Evolutionary conservation across 2,113 vertebrate genomes (phyloP).

Genomic region (Myotis yumanensis): DNA sequence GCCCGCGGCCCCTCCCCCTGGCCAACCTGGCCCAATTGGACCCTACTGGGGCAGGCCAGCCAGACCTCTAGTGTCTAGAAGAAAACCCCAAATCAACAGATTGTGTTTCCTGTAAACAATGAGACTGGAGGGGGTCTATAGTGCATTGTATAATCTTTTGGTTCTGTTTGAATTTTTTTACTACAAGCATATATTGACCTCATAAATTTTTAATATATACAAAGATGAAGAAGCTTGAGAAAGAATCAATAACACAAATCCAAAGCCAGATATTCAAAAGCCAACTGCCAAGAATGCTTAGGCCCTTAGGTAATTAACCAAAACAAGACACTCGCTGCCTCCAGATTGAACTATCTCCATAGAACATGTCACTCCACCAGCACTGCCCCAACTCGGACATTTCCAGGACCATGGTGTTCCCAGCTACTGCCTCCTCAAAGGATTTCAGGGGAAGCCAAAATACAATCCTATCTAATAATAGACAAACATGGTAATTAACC

Average conservation of each 20-base stretch:
- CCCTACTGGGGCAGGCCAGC: too few species aligned
- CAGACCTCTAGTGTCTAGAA: neutral
- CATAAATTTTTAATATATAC: conserved; percentile 4
- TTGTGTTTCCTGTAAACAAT: neutral
- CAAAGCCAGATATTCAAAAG: neutral
- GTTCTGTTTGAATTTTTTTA: neutral
- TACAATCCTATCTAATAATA: too few species aligned
- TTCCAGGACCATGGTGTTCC: neutral
- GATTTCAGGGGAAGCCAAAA: neutral
- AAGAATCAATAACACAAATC: neutral
- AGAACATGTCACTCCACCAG: neutral
- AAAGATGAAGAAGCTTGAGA: neutral
- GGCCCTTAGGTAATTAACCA: neutral
- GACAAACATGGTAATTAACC: too few species aligned
- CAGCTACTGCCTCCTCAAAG: neutral
- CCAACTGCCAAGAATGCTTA: neutral
- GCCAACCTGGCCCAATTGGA: too few species aligned
- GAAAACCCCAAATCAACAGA: neutral
- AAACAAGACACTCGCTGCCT: neutral
- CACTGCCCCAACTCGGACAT: neutral
- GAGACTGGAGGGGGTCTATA: neutral
- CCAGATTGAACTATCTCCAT: too few species aligned
- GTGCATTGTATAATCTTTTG: neutral
- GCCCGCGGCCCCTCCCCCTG: too few species aligned
- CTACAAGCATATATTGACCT: neutral